Evolutionary conservation across 2,888 invertebrate genomes (phyloP), one percentile per base, ranked within the genome.

Genomic region (Neoscelio sp.): DNA sequence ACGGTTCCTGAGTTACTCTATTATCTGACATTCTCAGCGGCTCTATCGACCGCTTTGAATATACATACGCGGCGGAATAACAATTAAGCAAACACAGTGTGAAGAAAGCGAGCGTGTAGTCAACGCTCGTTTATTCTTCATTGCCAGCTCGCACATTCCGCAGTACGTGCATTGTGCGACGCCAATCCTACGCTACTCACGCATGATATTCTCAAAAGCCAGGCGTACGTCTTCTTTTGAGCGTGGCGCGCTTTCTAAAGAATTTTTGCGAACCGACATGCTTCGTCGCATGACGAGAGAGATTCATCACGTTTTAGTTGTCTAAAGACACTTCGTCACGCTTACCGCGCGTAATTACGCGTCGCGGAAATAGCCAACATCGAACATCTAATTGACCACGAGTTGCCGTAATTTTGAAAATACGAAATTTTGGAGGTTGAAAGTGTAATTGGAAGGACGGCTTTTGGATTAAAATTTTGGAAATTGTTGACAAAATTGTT

Each of bases 1-100:
- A 75, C 79, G 70, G 71, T 76, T 65, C 38, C 65, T 79, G 75
- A 48, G 54, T 75, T 70, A 68, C 78, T 58, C 74, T 70, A 74
- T 74, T 74, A 73, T 78, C 65, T 54, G 65, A 40, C 60, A 79
- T 75, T 79, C 70, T 70, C 70, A 48, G 62, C 58, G 33, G 52
- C 58, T 64, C 58, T 74, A 64, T 58, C 44, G 35, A 48, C 71
- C 23, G 68, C 33, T 65, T 64, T 74, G 64, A 46, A 71, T 44
- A 68, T 73, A 71, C 58, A 62, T 46, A 62, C 67, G 64, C 64
- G 68, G 50, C 64, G 52, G 78, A 80, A 80, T 73, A 76, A 80
- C 73, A 75, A 80, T 71, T 75, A 80, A 78, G 58, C 74, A 75
- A 80, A 78, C 71, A 67, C 71, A 75, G 74, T 70, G 78, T 54